These are phyloP conservation scores for Philypnodon macrostomus DNA, from an alignment of 2,797 vertebrate species.

Conservation along the genomic window DNA sequence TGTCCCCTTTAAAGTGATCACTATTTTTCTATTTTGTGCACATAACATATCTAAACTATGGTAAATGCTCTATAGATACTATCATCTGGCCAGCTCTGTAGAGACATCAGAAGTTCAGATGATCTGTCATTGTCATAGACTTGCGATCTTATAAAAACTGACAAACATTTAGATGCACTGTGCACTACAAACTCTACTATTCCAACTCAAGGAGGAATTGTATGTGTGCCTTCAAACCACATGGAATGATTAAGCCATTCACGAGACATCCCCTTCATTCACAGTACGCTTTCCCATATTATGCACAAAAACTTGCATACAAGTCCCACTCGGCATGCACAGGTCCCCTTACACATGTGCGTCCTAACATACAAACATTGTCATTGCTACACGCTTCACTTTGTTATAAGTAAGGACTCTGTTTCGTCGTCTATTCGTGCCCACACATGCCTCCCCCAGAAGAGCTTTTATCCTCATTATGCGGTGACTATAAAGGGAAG, in stretches of 20 bases:
- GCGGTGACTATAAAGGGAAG: constrained; percentile 77
- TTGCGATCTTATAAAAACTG: constrained; percentile 54
- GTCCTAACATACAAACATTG: constrained; percentile 42
- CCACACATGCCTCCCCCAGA: constrained; percentile 67
- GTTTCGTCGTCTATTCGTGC: constrained; percentile 52
- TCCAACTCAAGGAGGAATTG: constrained; percentile 69
- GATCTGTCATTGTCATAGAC: constrained; percentile 66
- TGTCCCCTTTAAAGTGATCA: constrained; percentile 71
- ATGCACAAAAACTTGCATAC: constrained; percentile 48
- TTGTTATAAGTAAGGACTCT: constrained; percentile 54
- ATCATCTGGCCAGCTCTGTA: constrained; percentile 60
- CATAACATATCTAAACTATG: constrained; percentile 74
- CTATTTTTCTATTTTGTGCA: constrained; percentile 72
- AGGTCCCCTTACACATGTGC: constrained; percentile 47
- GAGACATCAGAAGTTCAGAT: constrained; percentile 64
- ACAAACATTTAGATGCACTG: constrained; percentile 70
- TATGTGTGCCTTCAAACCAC: constrained; percentile 53
- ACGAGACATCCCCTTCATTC: constrained; percentile 40
- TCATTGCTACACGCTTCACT: constrained; percentile 47
- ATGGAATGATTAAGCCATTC: constrained; percentile 72
- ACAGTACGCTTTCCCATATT: constrained; percentile 23
- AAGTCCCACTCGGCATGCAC: constrained; percentile 56
- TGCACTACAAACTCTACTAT: constrained; percentile 67
- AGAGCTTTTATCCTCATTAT: constrained; percentile 71
- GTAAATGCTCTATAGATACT: constrained; percentile 68